Evolutionary conservation across 2,797 vertebrate species (phyloP).

Genomic region (Allobates femoralis): DNA sequence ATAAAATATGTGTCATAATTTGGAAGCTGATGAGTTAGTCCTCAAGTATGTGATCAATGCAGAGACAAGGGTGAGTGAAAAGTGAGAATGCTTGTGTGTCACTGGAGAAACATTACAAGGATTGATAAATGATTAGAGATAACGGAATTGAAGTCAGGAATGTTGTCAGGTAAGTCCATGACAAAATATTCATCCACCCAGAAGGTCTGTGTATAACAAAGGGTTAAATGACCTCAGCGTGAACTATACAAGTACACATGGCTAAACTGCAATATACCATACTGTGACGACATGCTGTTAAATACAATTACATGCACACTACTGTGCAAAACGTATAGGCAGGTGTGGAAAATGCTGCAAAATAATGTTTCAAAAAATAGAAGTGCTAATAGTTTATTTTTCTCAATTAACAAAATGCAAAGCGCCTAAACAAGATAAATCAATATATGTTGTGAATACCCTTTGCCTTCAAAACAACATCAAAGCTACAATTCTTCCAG

Average conservation of each 20-base stretch:
- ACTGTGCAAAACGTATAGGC: too few relatives aligned
- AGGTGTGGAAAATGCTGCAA: too few relatives aligned
- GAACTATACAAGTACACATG: not conserved
- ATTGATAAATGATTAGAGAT: not conserved
- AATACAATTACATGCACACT: not conserved
- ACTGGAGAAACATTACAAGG: not conserved
- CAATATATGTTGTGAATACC: too few relatives aligned
- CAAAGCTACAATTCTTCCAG: too few relatives aligned
- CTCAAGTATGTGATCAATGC: slow-evolving; percentile 54
- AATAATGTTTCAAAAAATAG: too few relatives aligned
- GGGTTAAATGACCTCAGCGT: not conserved
- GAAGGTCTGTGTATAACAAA: not conserved
- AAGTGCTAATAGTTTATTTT: too few relatives aligned
- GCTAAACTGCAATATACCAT: not conserved
- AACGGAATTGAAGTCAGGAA: slow-evolving; percentile 23
- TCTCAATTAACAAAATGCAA: too few relatives aligned
- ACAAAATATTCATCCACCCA: not conserved
- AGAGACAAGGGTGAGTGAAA: slow-evolving; percentile 35
- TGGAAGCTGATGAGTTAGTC: not conserved
- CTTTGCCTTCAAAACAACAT: too few relatives aligned
- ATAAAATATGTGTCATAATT: slow-evolving; percentile 26
- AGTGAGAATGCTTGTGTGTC: slow-evolving; percentile 20
- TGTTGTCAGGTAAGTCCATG: slow-evolving; percentile 19
- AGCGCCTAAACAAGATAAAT: too few relatives aligned
- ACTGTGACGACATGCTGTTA: not conserved